Evolutionary conservation across 2,888 invertebrate species (phyloP), one percentile per base, ranked within the genome.

Genomic region (Agrochola lychnidis): DNA sequence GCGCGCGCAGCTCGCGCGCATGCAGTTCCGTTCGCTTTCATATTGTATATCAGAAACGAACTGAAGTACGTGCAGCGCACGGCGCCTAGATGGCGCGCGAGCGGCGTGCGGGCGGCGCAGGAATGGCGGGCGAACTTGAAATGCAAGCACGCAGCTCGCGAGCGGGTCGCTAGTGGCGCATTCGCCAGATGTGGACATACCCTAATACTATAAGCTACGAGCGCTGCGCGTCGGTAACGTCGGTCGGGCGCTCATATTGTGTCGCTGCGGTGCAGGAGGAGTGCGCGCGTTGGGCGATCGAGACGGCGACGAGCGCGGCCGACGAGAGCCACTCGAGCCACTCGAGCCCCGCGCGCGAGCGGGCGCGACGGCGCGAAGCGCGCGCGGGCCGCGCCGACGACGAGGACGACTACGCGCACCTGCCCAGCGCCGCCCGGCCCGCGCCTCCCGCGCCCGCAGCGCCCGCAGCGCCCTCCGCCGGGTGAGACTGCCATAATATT

Each of bases 261-360:
- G n/a, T 22, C n/a, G 36, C 19, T 12, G 7, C 36, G 22, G 7
- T 78, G 70, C 91, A 95, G 93, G 94, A 95, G 85, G 95, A 95
- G 89, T 93, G 92, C 85, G 93, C 89, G 82, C 93, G 93, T 70
- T 94, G 94, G 92, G 90, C 88, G 73, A 70, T 88, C 40, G 91
- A 91, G 85, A 88, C 86, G 74, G 89, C 87, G 68, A 86, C 88
- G 83, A 78, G 81, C 63, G 19, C 64, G 22, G 40, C 59, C 71
- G 75, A 36, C 7, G 73, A 63, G 16, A 30, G 30, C 30, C 30
- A 30, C 30, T 9, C 61, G 30, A 30, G 30, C 5, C 61, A 30
- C 10, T 30, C 64, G 59, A 64, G 81, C 16, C 63, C 69, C 1
- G 66, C 48, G 62, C 75, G 81, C 22, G 73, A 68, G 57, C 40